A percentile compares a stretch with the other conserved stretches of the same genome.
phyloP scores from a whole-genome alignment of 2,113 vertebrate species.

The Saccopteryx bilineata region DNA sequence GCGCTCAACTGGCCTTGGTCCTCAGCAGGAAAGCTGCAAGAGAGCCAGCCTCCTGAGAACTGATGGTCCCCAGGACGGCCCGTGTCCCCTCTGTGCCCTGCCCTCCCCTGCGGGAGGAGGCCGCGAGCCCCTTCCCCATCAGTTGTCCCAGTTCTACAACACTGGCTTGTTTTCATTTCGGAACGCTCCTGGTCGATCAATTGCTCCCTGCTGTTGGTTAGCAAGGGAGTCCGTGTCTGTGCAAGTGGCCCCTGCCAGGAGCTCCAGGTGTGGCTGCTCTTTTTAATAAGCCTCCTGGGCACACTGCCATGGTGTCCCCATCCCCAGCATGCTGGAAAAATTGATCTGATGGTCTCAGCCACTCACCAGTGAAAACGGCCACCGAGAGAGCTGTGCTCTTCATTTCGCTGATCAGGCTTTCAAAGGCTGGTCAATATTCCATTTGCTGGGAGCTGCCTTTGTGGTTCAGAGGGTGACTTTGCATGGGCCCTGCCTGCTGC shows the following conservation, averaged over 20 bases:
- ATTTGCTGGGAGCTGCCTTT: neutral
- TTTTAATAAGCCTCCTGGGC: constrained; percentile 74
- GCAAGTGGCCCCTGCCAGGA: constrained; percentile 69
- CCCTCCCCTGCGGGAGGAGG: constrained; percentile 23
- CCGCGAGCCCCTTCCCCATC: constrained; percentile 65
- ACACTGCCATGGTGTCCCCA: neutral
- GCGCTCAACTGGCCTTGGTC: neutral
- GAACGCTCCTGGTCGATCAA: constrained; percentile 52
- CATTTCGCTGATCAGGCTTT: neutral
- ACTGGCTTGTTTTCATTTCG: constrained; percentile 27
- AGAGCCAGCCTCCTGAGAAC: neutral
- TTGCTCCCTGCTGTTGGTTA: neutral
- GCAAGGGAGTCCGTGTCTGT: constrained; percentile 62
- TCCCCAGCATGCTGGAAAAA: neutral
- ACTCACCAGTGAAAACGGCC: neutral
- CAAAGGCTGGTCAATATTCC: neutral
- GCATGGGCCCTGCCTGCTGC: too few relatives aligned
- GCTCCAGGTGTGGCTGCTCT: constrained; percentile 41
- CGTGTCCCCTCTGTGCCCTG: neutral
- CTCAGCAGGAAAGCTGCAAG: neutral
- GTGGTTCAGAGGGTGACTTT: neutral
- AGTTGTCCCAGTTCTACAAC: constrained; percentile 43
- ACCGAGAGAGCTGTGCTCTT: constrained; percentile 31
- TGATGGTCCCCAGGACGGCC: neutral
- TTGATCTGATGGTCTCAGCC: neutral